A percentile compares a stretch with the other conserved stretches of the same genome.
phyloP scores from a whole-genome alignment of 2,888 invertebrate species.

The Zootermopsis nevadensis region DNA sequence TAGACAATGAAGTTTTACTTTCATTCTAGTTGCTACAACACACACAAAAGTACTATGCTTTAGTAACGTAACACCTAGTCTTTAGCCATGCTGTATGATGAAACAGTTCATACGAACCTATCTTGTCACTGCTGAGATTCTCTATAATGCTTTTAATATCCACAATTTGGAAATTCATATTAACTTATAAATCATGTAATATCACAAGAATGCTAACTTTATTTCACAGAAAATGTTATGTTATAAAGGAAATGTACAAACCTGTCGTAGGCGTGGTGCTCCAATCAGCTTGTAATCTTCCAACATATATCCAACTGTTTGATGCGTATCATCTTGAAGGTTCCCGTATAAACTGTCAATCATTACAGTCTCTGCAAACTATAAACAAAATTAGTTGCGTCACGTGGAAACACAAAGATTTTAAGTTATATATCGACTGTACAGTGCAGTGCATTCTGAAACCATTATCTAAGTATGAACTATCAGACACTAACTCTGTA shows the following conservation, averaged over 20 bases:
- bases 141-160: no score
- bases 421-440: no score
- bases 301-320: conserved; percentile 62
- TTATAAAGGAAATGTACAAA: conserved; percentile 50
- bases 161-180: no score
- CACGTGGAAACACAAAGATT: no score
- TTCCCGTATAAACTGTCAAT: conserved; percentile 71
- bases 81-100: background rate
- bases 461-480: no score
- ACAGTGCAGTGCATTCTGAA: no score
- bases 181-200: no score
- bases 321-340: conserved; percentile 63
- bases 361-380: conserved; percentile 64
- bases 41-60: background rate
- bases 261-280: conserved; percentile 70
- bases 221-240: background rate
- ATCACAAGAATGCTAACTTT: no score
- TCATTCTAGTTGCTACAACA: background rate
- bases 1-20: background rate
- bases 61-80: background rate
- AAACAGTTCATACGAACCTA: no score
- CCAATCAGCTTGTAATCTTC: conserved; percentile 72
- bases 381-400: conserved; percentile 28
- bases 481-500: no score
- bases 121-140: no score